A percentile compares a stretch with the other conserved stretches of the same genome.
Evolutionary conservation across 2,113 vertebrate genomes (phyloP).

Genomic region (Rana temporaria): DNA sequence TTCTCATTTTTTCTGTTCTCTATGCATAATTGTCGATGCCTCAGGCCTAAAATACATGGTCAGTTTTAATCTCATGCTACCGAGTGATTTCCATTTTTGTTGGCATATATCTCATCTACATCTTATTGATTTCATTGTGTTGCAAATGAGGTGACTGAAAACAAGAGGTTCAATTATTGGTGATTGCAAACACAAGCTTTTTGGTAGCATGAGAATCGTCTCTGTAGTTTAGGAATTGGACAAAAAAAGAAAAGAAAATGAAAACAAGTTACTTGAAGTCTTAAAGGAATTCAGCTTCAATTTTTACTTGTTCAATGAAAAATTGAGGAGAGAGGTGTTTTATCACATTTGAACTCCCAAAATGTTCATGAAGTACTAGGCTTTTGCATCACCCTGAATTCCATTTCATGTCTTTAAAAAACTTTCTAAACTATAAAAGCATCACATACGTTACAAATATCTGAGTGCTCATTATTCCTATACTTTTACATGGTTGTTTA

Average conservation of each 20-base stretch:
- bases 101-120: no score
- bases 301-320: background rate
- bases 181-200: no score
- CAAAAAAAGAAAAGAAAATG: background rate
- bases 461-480: background rate
- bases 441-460: background rate
- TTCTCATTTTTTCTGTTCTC: slow-evolving; percentile 1
- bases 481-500: background rate
- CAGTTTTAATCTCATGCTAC: no score
- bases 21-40: background rate
- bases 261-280: background rate
- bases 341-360: background rate
- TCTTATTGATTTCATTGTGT: no score
- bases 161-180: no score
- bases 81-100: no score
- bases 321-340: background rate
- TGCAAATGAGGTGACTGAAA: no score
- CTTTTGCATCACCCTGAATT: background rate
- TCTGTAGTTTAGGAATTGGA: no score
- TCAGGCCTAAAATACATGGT: background rate
- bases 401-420: background rate
- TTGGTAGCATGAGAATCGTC: no score
- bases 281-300: background rate
- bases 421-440: background rate
- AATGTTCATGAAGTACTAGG: background rate